Base-by-base conservation (phyloP, 2,797 vertebrate species). In the Garrulus glandarius region DNA sequence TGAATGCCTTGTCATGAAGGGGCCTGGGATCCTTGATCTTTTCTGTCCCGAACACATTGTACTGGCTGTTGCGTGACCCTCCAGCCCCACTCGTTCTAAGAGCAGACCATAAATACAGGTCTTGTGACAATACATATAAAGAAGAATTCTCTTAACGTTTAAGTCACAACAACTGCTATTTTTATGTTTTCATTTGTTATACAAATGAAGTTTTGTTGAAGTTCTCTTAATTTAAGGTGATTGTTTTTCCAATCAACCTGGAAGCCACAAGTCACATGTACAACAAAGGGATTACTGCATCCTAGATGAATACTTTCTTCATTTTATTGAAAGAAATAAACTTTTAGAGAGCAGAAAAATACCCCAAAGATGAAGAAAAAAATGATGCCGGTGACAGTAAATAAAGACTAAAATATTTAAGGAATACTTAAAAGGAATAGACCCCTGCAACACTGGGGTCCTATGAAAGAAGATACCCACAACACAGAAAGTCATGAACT, bases 1-100 rank as follows among this genome's bases (percentile, higher is more conserved):
- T 98, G 92, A 98, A 99, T 10, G 98, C 63, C 96, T 99, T 99
- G 96, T 99, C 99, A 91, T 99, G 99, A 68, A 99, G 98, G 4
- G 99, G 99, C 91, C 99, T 98, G 55, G 98, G 96, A 65, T 99
- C 99, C 96, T 99, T 99, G 60, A 99, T 98, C 97, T 99, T 99
- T 96, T 99, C 99, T 65, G 98, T 94, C 89, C 99, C 99, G 30
- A 99, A 99, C 44, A 98, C 96, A 8, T 99, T 98, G 68, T 99
- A 98, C 68, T 97, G 98, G 97, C 99, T 99, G 97, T 97, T 99
- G 47, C 99, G 98, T 50, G 98, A 98, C 69, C 98, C 97, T 76
- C 98, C 98, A 37, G 95, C 96, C 92, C 98, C 98, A 71, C 98
- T 99, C 9, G 95, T 95, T 80, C 99, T 99, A 95, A 53, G 92